Evolutionary conservation across 2,797 vertebrate genomes (phyloP), one percentile per base, ranked within the genome.

Genomic region (Fundulus diaphanus): DNA sequence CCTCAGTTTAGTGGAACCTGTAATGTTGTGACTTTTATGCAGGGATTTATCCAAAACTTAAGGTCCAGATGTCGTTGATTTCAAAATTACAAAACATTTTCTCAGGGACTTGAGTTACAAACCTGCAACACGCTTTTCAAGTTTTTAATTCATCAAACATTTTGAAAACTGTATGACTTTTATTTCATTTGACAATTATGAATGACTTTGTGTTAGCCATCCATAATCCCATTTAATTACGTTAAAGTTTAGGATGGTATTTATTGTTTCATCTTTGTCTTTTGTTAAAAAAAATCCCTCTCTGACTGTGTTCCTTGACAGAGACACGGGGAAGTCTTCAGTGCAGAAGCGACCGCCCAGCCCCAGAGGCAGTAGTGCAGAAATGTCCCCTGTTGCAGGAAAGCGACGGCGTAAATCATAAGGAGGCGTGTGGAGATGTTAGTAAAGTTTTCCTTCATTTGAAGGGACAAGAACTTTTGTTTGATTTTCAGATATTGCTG

Each of bases 341-440:
- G 81, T 7, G 67, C 79, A 57, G 31, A 93, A 85, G 72, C 73
- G 73, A 80, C 33, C 67, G 0, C 70, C 73, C 57, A 76, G 77
- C 80, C 74, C 65, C 35, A 74, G 79, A 82, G 79, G 65, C 48
- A 65, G 72, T 0, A 16, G 68, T 1, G 44, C 24, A 2, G 40
- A 76, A 51, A 61, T 76, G 0, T 71, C 76, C 0, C n/a, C 77
- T 0, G 18, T 51, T 35, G 13, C 4, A 0, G 85, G 88, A 57
- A 93, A 93, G 76, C 84, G 91, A 4, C 70, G 16, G 0, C 85
- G 87, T 40, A 92, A 91, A 81, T 84, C 49, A 0, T 90, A 37
- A 88, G 15, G 29, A 72, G 4, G 24, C 8, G 57, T 2, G 24
- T 12, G 35, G 22, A 46, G 52, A 69, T 42, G 12, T 12, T 27